phyloP scores from a whole-genome alignment of 2,888 invertebrate species.

The Camponotus fellah region DNA sequence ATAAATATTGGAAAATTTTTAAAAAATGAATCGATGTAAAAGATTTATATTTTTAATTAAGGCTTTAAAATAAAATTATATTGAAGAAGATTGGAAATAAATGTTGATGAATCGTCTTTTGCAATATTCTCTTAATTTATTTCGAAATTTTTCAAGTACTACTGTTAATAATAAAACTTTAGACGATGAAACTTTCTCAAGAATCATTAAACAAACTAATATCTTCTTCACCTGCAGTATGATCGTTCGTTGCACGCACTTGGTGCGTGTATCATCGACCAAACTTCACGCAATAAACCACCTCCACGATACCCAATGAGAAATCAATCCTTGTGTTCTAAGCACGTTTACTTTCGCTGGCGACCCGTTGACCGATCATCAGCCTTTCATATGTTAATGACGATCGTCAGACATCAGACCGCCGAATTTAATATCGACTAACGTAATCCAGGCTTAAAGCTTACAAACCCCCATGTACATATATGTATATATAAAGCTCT shows the following conservation, averaged over 20 bases:
- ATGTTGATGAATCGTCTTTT: not conserved
- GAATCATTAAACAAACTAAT: not conserved
- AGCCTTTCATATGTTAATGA: slow-evolving; percentile 78
- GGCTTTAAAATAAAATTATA: not conserved
- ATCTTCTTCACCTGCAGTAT: not conserved
- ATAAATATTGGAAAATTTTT: not conserved
- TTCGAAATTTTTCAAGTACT: not conserved
- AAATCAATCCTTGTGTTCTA: slow-evolving; percentile 58
- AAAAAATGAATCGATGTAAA: not conserved
- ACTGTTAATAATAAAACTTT: not conserved
- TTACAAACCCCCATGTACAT: slow-evolving; percentile 66
- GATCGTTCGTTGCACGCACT: not conserved
- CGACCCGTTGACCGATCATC: slow-evolving; percentile 33
- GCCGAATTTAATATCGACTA: slow-evolving; percentile 80
- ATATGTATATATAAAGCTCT: slow-evolving; percentile 21
- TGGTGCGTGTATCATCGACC: not conserved
- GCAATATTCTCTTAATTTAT: not conserved
- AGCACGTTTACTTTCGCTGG: slow-evolving; percentile 55
- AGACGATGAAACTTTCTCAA: not conserved
- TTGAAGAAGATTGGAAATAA: not conserved
- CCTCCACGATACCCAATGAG: slow-evolving; percentile 56
- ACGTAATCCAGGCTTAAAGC: slow-evolving; percentile 76
- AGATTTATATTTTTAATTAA: not conserved
- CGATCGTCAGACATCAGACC: slow-evolving; percentile 74
- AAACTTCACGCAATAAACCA: slow-evolving; percentile 18